phyloP scores from a whole-genome alignment of 2,888 invertebrate species.

The Sesamia inferens region DNA sequence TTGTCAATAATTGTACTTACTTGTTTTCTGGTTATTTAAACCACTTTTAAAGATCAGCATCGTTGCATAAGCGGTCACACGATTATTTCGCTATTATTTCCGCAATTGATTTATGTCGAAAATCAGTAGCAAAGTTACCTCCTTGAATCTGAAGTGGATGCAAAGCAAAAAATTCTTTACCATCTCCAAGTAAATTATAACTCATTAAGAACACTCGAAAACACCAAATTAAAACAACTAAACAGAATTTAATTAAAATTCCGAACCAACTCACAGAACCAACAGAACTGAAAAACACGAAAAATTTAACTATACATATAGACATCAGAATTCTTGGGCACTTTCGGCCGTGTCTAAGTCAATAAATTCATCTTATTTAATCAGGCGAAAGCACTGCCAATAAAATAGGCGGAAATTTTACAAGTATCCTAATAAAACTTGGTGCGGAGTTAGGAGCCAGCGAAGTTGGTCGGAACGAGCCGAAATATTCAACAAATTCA shows the following conservation, averaged over 20 bases:
- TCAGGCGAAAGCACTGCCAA: slow-evolving; percentile 86
- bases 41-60: too few species aligned
- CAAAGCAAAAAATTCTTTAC: slow-evolving; percentile 3
- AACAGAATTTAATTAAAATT: slow-evolving; percentile 60
- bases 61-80: too few species aligned
- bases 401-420: slow-evolving; percentile 87
- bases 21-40: too few species aligned
- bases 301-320: slow-evolving; percentile 57
- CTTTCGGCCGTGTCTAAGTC: slow-evolving; percentile 79
- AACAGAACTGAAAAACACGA: slow-evolving; percentile 57
- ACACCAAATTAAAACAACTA: slow-evolving; percentile 51
- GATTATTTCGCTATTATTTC: too few species aligned
- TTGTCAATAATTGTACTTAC: too few species aligned
- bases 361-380: slow-evolving; percentile 89
- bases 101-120: too few species aligned
- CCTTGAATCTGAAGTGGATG: too few species aligned
- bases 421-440: slow-evolving; percentile 90
- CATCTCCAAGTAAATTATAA: slow-evolving; percentile 38
- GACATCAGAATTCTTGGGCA: slow-evolving; percentile 70
- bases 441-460: slow-evolving; percentile 78
- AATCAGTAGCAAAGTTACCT: too few species aligned
- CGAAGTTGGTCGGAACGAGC: slow-evolving; percentile 74
- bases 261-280: slow-evolving; percentile 44
- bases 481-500: slow-evolving; percentile 85
- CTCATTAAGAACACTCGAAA: slow-evolving; percentile 44